Evolutionary conservation across 2,113 vertebrate genomes (phyloP).

Genomic region (Dolichotis patagonum): DNA sequence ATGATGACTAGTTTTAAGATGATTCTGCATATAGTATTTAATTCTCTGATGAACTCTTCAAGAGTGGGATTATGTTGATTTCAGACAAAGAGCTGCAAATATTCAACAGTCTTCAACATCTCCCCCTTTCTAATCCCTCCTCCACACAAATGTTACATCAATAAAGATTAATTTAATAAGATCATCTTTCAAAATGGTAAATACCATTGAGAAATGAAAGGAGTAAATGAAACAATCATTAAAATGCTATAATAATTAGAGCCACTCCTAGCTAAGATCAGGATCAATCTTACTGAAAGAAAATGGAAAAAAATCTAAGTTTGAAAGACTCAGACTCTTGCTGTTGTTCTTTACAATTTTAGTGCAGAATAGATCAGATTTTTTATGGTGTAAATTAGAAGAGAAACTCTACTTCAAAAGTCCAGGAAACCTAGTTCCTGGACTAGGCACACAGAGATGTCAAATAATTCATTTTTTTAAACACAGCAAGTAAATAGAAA

Average conservation of each 20-base stretch:
- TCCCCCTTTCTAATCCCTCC: neutral
- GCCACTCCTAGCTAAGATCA: too few species aligned
- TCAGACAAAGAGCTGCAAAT: neutral
- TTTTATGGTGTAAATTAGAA: neutral
- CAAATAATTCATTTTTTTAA: neutral
- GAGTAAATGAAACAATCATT: neutral
- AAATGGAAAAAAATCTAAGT: too few species aligned
- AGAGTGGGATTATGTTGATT: neutral
- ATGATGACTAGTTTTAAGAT: neutral
- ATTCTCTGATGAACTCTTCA: too few species aligned
- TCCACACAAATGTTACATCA: neutral
- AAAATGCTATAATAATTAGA: neutral
- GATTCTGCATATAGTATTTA: neutral
- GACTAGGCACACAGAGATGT: neutral
- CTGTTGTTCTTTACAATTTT: too few species aligned
- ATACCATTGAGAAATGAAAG: neutral
- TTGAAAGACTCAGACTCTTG: too few species aligned
- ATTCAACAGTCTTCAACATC: neutral
- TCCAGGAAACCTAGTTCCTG: neutral
- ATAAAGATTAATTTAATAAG: conserved; percentile 22
- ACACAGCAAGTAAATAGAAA: neutral
- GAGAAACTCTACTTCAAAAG: neutral
- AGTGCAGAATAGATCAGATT: too few species aligned
- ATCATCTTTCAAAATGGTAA: neutral
- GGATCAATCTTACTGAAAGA: too few species aligned